Conservation (phyloP, 92 coral and sea anemone genomes). For the Zoanthus sansibaricus region DNA sequence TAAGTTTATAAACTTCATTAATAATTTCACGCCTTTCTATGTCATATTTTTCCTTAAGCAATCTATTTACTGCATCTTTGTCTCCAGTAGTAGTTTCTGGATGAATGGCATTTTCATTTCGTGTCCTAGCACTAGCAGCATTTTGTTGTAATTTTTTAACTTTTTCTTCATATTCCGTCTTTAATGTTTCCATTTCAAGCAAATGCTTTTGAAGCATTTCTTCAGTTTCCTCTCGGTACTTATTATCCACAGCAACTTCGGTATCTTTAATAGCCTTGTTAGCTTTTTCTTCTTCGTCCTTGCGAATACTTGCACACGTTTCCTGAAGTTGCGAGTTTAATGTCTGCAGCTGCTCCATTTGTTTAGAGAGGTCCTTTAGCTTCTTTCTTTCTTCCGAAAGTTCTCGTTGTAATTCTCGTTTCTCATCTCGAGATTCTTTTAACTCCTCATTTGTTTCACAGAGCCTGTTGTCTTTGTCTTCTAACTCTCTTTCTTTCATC, state of each 20-base stretch:
- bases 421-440: not conserved
- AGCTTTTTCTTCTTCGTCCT: conserved; percentile 29
- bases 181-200: conserved; percentile 68
- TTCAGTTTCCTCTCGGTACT: conserved; percentile 44
- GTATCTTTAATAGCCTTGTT: conserved; percentile 9
- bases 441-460: not conserved
- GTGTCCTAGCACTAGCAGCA: conserved; percentile 47
- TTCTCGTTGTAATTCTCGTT: not conserved
- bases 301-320: conserved; percentile 39
- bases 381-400: conserved; percentile 47
- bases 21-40: conserved; percentile 7
- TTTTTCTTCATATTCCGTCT: conserved; percentile 58
- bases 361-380: conserved; percentile 55
- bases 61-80: conserved; percentile 9
- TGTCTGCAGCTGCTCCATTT: conserved; percentile 61
- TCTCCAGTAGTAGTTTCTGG: not conserved
- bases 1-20: not conserved
- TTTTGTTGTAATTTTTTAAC: conserved; percentile 54
- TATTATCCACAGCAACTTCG: conserved; percentile 43
- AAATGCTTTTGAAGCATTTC: conserved; percentile 55
- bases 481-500: conserved; percentile 69
- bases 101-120: conserved; percentile 22
- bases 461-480: conserved; percentile 31
- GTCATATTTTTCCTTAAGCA: not conserved
- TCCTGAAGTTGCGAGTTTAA: conserved; percentile 67